Conservation (phyloP, 2,113 vertebrate genomes). For the Cyanoderma ruficeps region DNA sequence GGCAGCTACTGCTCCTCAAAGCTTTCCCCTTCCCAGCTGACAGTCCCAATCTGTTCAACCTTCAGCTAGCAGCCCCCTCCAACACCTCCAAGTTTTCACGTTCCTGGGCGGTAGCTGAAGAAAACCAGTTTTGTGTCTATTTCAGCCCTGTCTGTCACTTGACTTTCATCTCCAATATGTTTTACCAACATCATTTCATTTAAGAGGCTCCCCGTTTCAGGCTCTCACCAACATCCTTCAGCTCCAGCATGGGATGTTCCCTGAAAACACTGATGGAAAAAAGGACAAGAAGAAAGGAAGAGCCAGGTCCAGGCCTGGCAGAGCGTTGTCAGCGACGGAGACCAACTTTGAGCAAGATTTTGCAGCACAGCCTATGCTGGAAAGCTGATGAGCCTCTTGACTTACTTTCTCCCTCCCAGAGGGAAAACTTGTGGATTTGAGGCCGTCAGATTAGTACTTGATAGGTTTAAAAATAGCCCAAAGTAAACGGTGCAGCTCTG, state of each 20-base stretch:
- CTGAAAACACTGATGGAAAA: not conserved
- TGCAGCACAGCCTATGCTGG: not conserved
- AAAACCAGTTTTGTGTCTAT: not conserved
- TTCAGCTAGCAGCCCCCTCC: not conserved
- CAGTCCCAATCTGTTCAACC: not conserved
- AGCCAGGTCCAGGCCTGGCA: not conserved
- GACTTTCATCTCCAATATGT: not conserved
- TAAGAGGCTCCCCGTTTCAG: not conserved
- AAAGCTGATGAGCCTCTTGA: not conserved
- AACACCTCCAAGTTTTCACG: not conserved
- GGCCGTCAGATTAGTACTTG: not conserved
- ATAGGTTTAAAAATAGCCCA: not conserved
- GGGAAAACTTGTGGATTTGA: not conserved
- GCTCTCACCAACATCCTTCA: not conserved
- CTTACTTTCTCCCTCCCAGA: not conserved
- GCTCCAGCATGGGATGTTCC: not conserved
- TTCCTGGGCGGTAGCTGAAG: not conserved
- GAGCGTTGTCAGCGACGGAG: accelerated
- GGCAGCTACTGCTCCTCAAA: accelerated
- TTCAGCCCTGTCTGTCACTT: not conserved
- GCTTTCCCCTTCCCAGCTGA: not conserved
- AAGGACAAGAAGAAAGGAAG: not conserved
- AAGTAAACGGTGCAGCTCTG: not conserved
- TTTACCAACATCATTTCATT: not conserved
- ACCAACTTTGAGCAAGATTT: not conserved